phyloP scores from a whole-genome alignment of 2,797 vertebrate species.

The Phrynocephalus guinanensis region DNA sequence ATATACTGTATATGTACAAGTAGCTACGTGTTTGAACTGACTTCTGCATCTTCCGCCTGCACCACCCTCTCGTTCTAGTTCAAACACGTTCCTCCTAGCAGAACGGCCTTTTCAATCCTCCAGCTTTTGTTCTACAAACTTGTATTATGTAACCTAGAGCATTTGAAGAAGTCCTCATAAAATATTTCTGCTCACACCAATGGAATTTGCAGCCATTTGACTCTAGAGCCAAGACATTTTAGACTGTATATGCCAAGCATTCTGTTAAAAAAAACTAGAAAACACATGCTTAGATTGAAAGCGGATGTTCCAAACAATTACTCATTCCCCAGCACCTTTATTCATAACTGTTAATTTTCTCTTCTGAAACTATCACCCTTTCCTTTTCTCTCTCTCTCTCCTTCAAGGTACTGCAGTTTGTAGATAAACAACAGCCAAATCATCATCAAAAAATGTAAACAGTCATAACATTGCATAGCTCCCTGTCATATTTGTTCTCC shows the following conservation, averaged over 20 bases:
- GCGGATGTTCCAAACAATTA: background rate
- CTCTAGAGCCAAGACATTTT: background rate
- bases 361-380: background rate
- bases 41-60: conserved; percentile 20
- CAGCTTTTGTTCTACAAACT: conserved; percentile 49
- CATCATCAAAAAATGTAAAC: fast-evolving
- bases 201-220: too few relatives aligned
- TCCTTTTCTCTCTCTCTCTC: background rate
- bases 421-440: background rate
- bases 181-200: background rate
- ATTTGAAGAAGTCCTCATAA: background rate
- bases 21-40: conserved; percentile 18
- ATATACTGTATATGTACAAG: background rate
- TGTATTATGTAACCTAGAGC: conserved; percentile 49
- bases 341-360: background rate
- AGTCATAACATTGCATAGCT: background rate
- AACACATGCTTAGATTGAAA: background rate
- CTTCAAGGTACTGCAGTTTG: background rate
- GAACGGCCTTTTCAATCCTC: conserved; percentile 42
- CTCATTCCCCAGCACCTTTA: background rate
- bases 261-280: background rate
- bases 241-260: background rate
- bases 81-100: conserved; percentile 48
- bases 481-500: too few relatives aligned
- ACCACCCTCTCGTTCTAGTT: conserved; percentile 57